Percentiles rank a stretch among this genome's conserved stretches.
phyloP scores from a whole-genome alignment of 2,113 vertebrate species.

The Pogonocichla stellata region DNA sequence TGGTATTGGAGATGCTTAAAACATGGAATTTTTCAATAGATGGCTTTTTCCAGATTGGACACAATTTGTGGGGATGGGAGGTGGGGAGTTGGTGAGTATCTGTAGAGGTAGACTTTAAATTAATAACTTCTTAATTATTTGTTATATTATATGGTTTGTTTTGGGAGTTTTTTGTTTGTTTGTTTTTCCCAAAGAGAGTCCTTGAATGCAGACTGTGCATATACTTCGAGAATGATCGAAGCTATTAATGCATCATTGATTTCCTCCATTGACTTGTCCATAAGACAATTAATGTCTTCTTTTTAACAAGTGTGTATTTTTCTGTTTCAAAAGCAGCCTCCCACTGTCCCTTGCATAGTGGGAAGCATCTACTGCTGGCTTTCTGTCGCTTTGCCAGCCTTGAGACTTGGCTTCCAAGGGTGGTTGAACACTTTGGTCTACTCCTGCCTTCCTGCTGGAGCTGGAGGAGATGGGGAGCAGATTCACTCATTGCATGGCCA shows the following conservation, averaged over 20 bases:
- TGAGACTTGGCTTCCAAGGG: conserved; percentile 5
- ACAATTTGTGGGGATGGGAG: neutral
- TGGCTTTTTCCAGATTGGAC: neutral
- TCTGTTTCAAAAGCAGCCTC: conserved; percentile 28
- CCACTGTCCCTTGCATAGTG: neutral
- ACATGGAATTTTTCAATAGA: neutral
- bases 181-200: neutral
- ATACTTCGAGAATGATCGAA: neutral
- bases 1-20: neutral
- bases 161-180: rapidly evolving
- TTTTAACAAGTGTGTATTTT: neutral
- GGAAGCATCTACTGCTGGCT: conserved; percentile 17
- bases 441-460: neutral
- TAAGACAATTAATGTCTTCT: conserved; percentile 14
- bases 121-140: neutral
- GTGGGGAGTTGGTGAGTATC: neutral
- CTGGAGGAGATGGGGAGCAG: neutral
- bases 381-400: conserved; percentile 24
- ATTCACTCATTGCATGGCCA: neutral
- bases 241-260: conserved; percentile 19
- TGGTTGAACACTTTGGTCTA: neutral
- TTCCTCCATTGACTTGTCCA: conserved; percentile 4
- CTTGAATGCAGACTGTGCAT: neutral
- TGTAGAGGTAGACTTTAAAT: neutral
- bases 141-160: neutral